phyloP scores from a whole-genome alignment of 2,113 vertebrate species.

The Apistogramma diplotaenia region DNA sequence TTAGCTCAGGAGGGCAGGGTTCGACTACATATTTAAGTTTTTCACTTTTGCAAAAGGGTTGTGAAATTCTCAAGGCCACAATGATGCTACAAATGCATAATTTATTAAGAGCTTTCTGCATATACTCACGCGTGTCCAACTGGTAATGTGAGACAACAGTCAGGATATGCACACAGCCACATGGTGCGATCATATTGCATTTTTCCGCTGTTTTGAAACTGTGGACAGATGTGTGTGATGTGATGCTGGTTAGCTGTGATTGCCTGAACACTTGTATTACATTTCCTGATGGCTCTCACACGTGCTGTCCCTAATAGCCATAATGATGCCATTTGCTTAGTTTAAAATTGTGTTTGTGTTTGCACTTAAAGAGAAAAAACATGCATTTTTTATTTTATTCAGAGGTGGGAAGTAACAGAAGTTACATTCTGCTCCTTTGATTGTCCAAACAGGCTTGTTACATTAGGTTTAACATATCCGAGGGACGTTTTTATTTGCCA shows the following conservation, averaged over 20 bases:
- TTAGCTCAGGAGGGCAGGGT: background rate
- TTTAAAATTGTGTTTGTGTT: background rate
- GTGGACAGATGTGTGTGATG: background rate
- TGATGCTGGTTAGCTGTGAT: background rate
- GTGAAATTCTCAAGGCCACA: background rate
- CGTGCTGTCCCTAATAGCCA: background rate
- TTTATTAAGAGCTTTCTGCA: constrained; percentile 28
- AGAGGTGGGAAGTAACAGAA: no score
- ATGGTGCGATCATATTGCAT: constrained; percentile 6
- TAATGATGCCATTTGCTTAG: background rate
- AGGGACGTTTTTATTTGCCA: no score
- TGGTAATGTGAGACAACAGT: constrained; percentile 15
- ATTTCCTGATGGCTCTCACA: constrained; percentile 35
- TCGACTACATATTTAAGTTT: background rate
- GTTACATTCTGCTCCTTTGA: no score
- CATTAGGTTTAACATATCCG: no score
- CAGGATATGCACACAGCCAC: background rate
- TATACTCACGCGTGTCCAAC: background rate
- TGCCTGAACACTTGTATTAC: constrained; percentile 29
- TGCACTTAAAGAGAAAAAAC: background rate
- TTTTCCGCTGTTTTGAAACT: background rate
- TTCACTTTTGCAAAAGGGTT: background rate
- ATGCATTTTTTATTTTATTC: background rate
- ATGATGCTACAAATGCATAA: constrained; percentile 28
- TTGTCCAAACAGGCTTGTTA: no score